Conservation (phyloP, 2,797 vertebrate genomes). For the Rhabdomys pumilio region DNA sequence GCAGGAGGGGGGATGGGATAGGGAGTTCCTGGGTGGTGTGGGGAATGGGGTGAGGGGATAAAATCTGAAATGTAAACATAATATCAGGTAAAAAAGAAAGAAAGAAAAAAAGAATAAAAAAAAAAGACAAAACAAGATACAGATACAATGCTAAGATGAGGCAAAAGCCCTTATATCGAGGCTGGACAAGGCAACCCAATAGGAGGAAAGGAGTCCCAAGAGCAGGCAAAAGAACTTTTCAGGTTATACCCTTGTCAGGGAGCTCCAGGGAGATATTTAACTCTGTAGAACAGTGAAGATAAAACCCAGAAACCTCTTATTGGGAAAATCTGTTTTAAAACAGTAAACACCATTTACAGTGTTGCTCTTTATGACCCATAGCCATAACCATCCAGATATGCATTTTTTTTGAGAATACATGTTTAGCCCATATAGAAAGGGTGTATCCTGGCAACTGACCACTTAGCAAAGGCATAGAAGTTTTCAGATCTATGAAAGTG, state of each 20-base stretch:
- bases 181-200: background rate
- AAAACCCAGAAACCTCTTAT: slow-evolving; percentile 61
- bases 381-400: background rate
- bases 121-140: background rate
- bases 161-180: background rate
- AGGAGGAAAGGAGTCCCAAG: background rate
- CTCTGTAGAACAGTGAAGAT: slow-evolving; percentile 14
- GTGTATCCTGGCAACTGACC: background rate
- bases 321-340: slow-evolving; percentile 22
- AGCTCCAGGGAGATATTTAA: slow-evolving; percentile 39
- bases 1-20: too few relatives aligned
- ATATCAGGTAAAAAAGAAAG: too few relatives aligned
- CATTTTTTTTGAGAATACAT: slow-evolving; percentile 57
- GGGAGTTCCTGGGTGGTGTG: too few relatives aligned
- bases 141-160: background rate
- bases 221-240: slow-evolving; percentile 1
- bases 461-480: slow-evolving; percentile 31
- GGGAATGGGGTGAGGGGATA: too few relatives aligned
- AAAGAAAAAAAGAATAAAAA: too few relatives aligned
- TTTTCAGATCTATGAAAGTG: slow-evolving; percentile 36
- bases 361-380: slow-evolving; percentile 62
- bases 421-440: slow-evolving; percentile 49
- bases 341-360: background rate
- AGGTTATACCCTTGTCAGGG: slow-evolving; percentile 60
- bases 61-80: too few relatives aligned